Base-by-base conservation (phyloP, 2,113 vertebrate species). In the Triplophysa dalaica region DNA sequence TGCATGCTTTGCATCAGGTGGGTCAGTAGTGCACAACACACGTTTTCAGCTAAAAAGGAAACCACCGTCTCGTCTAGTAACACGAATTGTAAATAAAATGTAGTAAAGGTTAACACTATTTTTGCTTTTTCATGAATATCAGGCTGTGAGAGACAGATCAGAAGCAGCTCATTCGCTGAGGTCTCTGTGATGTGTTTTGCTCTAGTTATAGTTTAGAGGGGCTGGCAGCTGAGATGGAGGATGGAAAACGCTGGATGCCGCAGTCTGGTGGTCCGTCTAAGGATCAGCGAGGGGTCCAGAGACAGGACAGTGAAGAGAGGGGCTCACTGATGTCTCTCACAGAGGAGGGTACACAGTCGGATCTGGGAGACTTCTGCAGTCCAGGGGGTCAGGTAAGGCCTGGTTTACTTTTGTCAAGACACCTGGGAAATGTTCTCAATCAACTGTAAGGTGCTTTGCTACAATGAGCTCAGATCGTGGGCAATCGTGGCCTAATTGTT, bases 171-270 rank as follows among this genome's bases (percentile, higher is more conserved):
- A 45, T 45, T 12, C 2, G 10, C 8, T 45, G 11, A 45, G 62
- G 24, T 38, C 14, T 52, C 29, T 66, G 8, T 58, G 21, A 13
- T 66, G 29, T 70, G 6, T 43, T 74, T 9, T 79, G n/a, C 66
- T 89, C 85, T 84, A 98, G 97, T 93, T 98, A 96, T 93, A 99
- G 98, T 87, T 86, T 99, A 16, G 98, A 99, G 92, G 96, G 95
- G 54, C 93, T 99, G 80, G 89, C 93, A 5, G 94, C 92, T 26
- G 93, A 82, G 48, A 83, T 90, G 19, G 89, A 92, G 11, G 93
- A 88, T 79, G 93, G 87, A 60, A 94, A 94, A 72, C 87, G 90
- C 0, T 89, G 92, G 22, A 50, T 86, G 1, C 80, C 85, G 22
- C 88, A 91, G 48, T 91, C 92, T 21, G 91, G 93, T 50, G 74